Base-by-base conservation (phyloP, 2,888 invertebrate species). In the Rhaphigaster nebulosa region DNA sequence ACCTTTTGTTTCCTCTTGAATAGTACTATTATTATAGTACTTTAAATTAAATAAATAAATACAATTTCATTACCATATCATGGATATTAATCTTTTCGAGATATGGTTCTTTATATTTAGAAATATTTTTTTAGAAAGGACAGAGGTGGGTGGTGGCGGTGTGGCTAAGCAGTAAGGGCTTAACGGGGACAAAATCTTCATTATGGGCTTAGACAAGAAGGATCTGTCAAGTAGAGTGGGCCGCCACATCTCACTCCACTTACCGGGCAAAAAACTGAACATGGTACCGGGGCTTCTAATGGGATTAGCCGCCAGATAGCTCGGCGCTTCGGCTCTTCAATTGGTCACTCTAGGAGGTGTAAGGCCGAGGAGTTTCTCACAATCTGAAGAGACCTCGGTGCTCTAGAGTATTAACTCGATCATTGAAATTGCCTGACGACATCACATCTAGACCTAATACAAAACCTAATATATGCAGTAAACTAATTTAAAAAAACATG, bases 151-250 rank as follows among this genome's bases (percentile, higher is more conserved):
- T 84, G 84, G 45, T n/a, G 80, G 84, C 84, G 70, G 70, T 8
- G 70, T 4, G 88, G 38, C 88, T 60, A 60, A 65, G 60, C 60
- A 65, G 88, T 60, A 15, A 34, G 50, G 84, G 65, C 56, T 41
- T 88, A 60, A 88, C 84, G 84, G 84, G 45, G 45, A 65, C 60
- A 60, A 88, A 88, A 88, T 88, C 88, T 88, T 88, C 88, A 88
- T 88, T 88, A 88, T 60, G 88, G 88, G 88, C 88, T 88, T 60
- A 88, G 84, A 45, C 41, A 26, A 41, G 38, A 80, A 80, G 26
- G 80, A 84, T 10, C 84, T 45, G 84, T 84, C 84, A 45, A 4
- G 45, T 41, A 45, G 45, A 84, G 45, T 84, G 45, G 84, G 84
- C 45, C 45, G 45, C 45, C 84, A 84, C 45, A 45, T 12, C 45